phyloP scores from a whole-genome alignment of 2,888 invertebrate genomes.

The Megaustenia siamemsis region DNA sequence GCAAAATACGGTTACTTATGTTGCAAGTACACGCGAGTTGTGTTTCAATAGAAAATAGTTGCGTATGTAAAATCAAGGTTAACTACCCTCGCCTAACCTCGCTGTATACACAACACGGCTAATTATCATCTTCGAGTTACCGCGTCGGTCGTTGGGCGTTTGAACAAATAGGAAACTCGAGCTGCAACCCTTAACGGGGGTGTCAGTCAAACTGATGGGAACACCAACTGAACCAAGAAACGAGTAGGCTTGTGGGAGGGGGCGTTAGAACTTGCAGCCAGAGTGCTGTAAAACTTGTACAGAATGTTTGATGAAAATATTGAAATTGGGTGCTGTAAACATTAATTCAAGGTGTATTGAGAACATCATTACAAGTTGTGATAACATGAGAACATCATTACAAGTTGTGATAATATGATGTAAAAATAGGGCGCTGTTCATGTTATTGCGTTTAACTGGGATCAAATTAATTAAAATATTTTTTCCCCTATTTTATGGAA shows the following conservation, averaged over 20 bases:
- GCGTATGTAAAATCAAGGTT: slow-evolving; percentile 43
- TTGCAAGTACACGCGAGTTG: slow-evolving; percentile 28
- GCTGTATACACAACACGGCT: slow-evolving; percentile 43
- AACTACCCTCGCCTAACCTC: slow-evolving; percentile 7
- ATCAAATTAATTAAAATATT: too few relatives aligned
- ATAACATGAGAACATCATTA: too few relatives aligned
- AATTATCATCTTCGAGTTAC: slow-evolving; percentile 47
- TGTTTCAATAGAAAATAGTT: slow-evolving; percentile 48
- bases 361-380: too few relatives aligned
- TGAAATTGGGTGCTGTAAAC: too few relatives aligned
- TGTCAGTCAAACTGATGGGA: slow-evolving; percentile 49
- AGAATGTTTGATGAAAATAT: not conserved
- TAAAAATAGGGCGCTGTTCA: too few relatives aligned
- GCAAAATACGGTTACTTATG: not conserved
- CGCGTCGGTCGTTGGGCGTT: slow-evolving; percentile 21
- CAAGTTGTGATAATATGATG: too few relatives aligned
- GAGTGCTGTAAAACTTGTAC: slow-evolving; percentile 14
- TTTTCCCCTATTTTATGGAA: too few relatives aligned
- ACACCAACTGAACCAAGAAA: slow-evolving; percentile 46
- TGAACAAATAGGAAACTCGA: slow-evolving; percentile 41
- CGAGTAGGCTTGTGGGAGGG: not conserved
- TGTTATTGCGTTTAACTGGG: too few relatives aligned
- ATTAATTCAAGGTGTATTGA: too few relatives aligned
- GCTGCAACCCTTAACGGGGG: slow-evolving; percentile 34
- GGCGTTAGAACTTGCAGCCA: slow-evolving; percentile 6